Evolutionary conservation across 2,888 invertebrate species (phyloP), one percentile per base, ranked within the genome.

Genomic region (Campoplex nolae): DNA sequence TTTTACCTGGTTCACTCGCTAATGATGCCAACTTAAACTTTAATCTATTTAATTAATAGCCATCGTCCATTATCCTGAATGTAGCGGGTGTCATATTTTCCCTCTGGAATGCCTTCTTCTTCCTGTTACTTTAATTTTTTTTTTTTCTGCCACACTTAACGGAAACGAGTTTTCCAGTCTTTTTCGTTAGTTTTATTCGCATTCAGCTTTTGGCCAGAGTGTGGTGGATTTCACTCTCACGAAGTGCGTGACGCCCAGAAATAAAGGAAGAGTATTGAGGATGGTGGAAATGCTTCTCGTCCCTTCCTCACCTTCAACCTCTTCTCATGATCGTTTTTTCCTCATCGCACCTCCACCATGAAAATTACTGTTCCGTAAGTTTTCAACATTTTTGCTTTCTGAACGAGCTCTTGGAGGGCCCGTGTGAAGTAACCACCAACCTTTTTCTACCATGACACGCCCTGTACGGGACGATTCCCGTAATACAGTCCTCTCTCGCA

Each of bases 41-140:
- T 93, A 93, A 93, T 93, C 92, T 92, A 90, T 90, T 91, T 93
- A 93, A 93, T 93, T 93, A 93, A 93, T 93, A 92, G 92, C 90
- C 89, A 92, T 91, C 93, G 91, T 93, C 91, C 90, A 93, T 93
- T 92, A 92, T 90, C 89, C 86, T 80, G 81, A 90, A 90, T 89
- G 88, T 89, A 74, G 89, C 89, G 13, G 45, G 88, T 86, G 90
- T 91, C 90, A 92, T 92, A 92, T 92, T 93, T 93, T 92, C 86
- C 89, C 86, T 83, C 87, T 78, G 92, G 92, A 92, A 92, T 93
- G 92, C 86, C 88, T 85, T 83, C 86, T 75, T 42, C 62, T n/a
- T 38, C 42, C 58, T n/a, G 62, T 8, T 23, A 65, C 77, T 45
- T 35, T 45, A 65, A 18, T 67, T 45, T 9, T 54, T 62, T 16